Base-by-base conservation (phyloP, 1,140 invertebrate species). In the Aphaenogaster floridana region DNA sequence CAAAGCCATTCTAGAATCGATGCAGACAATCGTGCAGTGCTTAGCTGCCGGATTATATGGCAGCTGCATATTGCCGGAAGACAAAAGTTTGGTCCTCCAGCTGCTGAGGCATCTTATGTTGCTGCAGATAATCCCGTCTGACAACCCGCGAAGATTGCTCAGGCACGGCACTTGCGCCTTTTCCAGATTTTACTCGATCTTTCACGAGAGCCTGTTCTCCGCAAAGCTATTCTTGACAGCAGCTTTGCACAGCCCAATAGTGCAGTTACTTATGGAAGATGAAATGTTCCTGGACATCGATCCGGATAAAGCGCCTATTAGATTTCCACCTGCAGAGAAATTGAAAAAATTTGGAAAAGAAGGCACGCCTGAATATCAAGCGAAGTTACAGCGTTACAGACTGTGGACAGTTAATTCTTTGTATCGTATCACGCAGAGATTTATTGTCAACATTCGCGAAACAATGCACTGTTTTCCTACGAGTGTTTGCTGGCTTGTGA, bases 231-330 rank as follows among this genome's bases (percentile, higher is more conserved):
- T 99, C 95, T 96, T 99, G 3, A 98, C 98, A 0, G 98, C 98
- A 21, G 98, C 99, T 3, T 96, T 99, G 4, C 98, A 99, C 93
- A 97, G 97, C 17, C 98, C 99, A 1, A 98, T 99, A 59, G 98
- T 99, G 97, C 97, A 98, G 64, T 96, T 99, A n/a, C 96, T 99
- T 3, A 98, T 98, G 95, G 98, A 99, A 91, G 98, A 99, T 93
- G 98, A 99, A 93, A 97, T 97, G 93, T 99, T 98, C 95, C 96
- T 99, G 61, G 99, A 99, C 93, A 97, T 99, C 48, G 99, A 99
- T 95, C 98, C 98, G 0, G 97, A 98, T 85, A 99, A 99, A 95
- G 97, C 97, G 57, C 94, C 97, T 15, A 96, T 97, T n/a, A 96
- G 96, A 89, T 98, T 98, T 93, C 96, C 97, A 52, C 93, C 96